Base-by-base conservation (phyloP, 2,888 invertebrate genomes). In the Drosophila infuscata region DNA sequence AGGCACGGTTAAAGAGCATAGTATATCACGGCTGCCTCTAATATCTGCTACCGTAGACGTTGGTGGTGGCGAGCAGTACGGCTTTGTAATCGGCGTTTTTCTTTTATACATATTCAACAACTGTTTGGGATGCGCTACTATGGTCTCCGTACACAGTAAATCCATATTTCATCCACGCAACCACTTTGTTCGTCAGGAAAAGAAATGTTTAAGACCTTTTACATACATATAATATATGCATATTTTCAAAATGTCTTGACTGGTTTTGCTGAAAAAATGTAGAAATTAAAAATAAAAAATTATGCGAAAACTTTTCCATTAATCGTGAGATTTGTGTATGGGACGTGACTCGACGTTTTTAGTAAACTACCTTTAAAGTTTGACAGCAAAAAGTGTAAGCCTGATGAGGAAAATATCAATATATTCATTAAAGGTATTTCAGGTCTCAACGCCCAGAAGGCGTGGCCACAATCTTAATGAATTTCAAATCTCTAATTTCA, bases 131-230 rank as follows among this genome's bases (percentile, higher is more conserved):
- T 56, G 35, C 36, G 56, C 49, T 12, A 25, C 33, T 33, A 56
- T 32, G 17, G 38, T 68, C 48, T 68, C 66, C 25, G 8, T 53
- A 29, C 67, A 66, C n/a, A 66, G 33, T 12, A 67, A 67, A 66
- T 67, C 66, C 66, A 67, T 67, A 38, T 25, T 67, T 46, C 36
- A 32, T 25, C 36, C 46, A 53, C 29, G 6, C 5, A 38, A 38
- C 11, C 54, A 54, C 17, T 54, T 35, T 15, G 46, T 17, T 35
- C 12, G 25, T n/a, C 17, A 29, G 25, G 9, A 11, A 29, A 38
- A 38, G 29, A 54, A 38, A 36, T 53, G 25, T 25, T 35, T 17
- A 25, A 53, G 17, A 20, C 25, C 17, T 25, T 15, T 20, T 25
- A 25, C 20, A 53, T 17, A 25, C 35, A 53, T 35, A 35, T 35